Base-by-base conservation (phyloP, 2,113 vertebrate genomes). In the Echinops telfairi region DNA sequence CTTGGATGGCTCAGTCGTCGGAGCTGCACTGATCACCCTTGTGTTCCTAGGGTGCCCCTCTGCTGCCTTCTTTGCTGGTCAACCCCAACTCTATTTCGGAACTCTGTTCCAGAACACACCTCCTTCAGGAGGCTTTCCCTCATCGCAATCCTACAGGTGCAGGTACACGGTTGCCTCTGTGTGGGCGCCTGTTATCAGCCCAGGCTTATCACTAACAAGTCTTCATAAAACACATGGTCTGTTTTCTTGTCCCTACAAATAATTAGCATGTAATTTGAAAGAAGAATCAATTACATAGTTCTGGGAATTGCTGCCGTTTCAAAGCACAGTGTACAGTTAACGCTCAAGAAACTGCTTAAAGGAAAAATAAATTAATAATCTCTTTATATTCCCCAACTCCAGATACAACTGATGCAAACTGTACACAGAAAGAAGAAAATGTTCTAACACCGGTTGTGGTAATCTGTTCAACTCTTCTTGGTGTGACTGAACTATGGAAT, bases 361-460 rank as follows among this genome's bases (percentile, higher is more conserved):
- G 58, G 75, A 60, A 53, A 84, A 76, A 38, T 90, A 90, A 79
- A 70, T 73, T 2, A 36, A 43, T 47, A 23, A 73, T 71, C 77
- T 86, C 47, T 83, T 92, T 81, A 84, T 40, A 92, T 81, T 62
- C n/a, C 36, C 66, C 31, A 79, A 79, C 43, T 81, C 27, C 31
- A 96, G 58, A 81, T 16, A 76, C 16, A 62, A 75, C n/a, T 89
- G 64, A 83, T 80, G 33, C 53, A 88, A 86, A 73, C 36, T 93
- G 70, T 29, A 83, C 64, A 93, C 40, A 88, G 40, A 3, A 53
- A 53, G 47, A 53, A 53, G 43, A 53, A 53, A 14, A 11, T 53
- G 6, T 53, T 53, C 47, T 53, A 53, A 53, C 47, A 53, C 10
- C 12, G 47, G 10, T 11, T 53, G 47, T 53, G 47, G 10, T 53